These are phyloP conservation scores for Polydrusus tereticollis DNA, from an alignment of 2,888 invertebrate genomes.

Conservation along the genomic window DNA sequence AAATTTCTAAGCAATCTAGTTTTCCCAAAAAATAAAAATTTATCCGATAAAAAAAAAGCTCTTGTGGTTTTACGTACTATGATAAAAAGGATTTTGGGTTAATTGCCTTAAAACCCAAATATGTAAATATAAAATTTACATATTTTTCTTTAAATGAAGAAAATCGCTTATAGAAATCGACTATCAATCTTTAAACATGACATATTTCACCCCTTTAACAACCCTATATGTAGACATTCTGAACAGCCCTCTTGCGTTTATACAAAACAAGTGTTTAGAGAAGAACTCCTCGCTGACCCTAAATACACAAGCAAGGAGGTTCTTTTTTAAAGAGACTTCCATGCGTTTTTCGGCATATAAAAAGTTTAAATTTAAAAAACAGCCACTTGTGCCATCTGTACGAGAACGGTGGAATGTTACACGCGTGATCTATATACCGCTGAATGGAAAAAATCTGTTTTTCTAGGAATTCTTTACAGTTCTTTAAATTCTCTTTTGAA, in stretches of 20 bases:
- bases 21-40: too few relatives aligned
- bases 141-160: too few relatives aligned
- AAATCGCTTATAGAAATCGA: neutral
- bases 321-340: neutral
- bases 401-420: constrained; percentile 57
- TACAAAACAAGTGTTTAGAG: neutral
- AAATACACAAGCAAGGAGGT: neutral
- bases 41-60: too few relatives aligned
- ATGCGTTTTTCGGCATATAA: neutral
- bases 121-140: neutral
- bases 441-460: constrained; percentile 8
- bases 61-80: too few relatives aligned
- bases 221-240: neutral
- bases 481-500: constrained; percentile 34
- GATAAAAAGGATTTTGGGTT: too few relatives aligned
- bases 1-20: too few relatives aligned
- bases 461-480: constrained; percentile 44
- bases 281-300: neutral
- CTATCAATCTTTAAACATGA: neutral
- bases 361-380: constrained; percentile 41
- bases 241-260: neutral
- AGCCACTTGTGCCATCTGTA: constrained; percentile 58
- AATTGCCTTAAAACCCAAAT: too few relatives aligned
- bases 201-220: neutral
- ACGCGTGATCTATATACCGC: constrained; percentile 50